A percentile compares a stretch with the other conserved stretches of the same genome.
These are phyloP conservation scores for Seladonia tumulorum DNA, from an alignment of 2,888 invertebrate genomes.

Conservation along the genomic window DNA sequence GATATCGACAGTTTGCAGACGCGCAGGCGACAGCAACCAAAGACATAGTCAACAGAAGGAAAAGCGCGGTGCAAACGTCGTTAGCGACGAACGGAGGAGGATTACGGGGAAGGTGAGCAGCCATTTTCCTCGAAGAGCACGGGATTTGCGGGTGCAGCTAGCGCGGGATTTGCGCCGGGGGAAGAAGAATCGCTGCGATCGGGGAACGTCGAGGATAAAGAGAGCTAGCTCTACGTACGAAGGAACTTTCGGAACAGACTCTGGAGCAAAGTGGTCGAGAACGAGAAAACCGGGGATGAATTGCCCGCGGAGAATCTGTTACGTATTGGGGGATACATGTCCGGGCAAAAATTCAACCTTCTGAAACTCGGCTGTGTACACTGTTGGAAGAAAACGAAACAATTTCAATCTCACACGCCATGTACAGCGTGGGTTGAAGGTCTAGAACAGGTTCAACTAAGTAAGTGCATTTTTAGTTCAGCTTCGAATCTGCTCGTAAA, in stretches of 20 bases:
- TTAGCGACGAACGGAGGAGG: constrained; percentile 16
- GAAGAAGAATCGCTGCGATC: neutral
- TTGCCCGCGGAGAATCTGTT: neutral
- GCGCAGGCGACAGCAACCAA: neutral
- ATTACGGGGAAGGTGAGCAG: neutral
- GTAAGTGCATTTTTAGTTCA: no score
- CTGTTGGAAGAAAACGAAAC: neutral
- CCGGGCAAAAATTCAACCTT: neutral
- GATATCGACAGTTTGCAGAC: neutral
- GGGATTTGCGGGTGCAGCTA: constrained; percentile 14
- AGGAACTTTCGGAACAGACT: constrained; percentile 7
- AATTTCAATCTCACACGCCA: neutral
- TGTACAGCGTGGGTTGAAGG: no score
- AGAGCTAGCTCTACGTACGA: neutral
- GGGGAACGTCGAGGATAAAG: neutral
- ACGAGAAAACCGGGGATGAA: neutral
- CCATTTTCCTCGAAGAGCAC: constrained; percentile 8
- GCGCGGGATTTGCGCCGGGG: neutral
- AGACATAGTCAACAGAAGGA: constrained; percentile 21
- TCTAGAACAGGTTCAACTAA: no score
- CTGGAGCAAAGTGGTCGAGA: constrained; percentile 12
- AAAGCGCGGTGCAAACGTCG: constrained; percentile 30
- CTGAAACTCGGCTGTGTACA: neutral
- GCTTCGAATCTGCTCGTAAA: no score
- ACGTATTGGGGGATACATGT: neutral